A percentile compares a stretch with the other conserved stretches of the same genome.
Evolutionary conservation across 2,888 invertebrate species (phyloP).

Genomic region (Morpho helenor): DNA sequence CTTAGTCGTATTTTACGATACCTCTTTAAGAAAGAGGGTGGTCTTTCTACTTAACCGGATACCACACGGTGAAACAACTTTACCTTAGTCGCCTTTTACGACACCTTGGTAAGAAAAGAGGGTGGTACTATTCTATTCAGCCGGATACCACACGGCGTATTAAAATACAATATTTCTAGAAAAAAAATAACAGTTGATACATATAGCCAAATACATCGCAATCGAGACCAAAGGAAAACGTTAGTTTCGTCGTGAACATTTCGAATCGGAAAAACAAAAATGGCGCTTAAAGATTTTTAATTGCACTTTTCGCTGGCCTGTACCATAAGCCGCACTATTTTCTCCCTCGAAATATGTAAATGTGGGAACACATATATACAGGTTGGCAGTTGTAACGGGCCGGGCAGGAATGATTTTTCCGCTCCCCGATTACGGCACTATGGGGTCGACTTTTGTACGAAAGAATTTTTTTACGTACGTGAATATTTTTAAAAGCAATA

Average conservation of each 20-base stretch:
- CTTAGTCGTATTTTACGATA: no score
- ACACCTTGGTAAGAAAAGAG: no score
- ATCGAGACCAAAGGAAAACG: background rate
- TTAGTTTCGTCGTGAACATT: background rate
- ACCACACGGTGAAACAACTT: no score
- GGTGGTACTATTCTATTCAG: no score
- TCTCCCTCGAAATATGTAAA: constrained; percentile 14
- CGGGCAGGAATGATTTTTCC: constrained; percentile 37
- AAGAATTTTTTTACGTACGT: constrained; percentile 28
- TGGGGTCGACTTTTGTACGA: constrained; percentile 30
- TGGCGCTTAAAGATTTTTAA: constrained; percentile 10
- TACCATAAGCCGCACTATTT: constrained; percentile 6
- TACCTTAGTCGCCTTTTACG: no score
- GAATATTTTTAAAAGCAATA: constrained; percentile 30
- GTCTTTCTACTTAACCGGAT: no score
- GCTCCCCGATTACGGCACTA: constrained; percentile 29
- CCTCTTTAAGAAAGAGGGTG: no score
- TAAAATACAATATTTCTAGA: no score
- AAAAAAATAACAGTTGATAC: no score
- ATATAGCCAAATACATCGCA: background rate
- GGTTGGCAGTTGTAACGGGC: constrained; percentile 16
- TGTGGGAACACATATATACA: constrained; percentile 9
- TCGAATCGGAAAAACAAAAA: constrained; percentile 1
- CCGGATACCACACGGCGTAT: no score
- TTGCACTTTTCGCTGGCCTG: constrained; percentile 13